phyloP scores from a whole-genome alignment of 1,140 invertebrate species.

The Camponotus vicinus region DNA sequence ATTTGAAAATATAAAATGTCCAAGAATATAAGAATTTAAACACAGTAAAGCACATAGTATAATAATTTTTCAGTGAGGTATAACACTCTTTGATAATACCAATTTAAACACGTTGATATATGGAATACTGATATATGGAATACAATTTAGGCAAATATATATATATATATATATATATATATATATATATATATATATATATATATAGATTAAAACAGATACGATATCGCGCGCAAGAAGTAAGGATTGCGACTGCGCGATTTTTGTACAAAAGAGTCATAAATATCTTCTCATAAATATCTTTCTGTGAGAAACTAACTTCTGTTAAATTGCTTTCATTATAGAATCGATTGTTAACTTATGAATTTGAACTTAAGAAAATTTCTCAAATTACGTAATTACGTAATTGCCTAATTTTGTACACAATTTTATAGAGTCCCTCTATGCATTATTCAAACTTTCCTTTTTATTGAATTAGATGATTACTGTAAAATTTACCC shows the following conservation, averaged over 20 bases:
- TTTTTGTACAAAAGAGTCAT: no score
- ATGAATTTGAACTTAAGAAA: background rate
- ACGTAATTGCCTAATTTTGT: background rate
- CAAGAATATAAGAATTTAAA: background rate
- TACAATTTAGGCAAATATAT: no score
- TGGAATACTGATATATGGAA: no score
- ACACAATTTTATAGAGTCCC: background rate
- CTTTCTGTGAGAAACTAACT: background rate
- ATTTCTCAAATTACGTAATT: background rate
- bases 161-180: no score
- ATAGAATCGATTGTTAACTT: background rate
- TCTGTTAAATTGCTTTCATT: background rate
- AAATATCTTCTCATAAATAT: background rate
- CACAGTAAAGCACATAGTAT: background rate
- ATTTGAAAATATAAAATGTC: background rate
- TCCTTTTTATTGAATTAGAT: background rate
- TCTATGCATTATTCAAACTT: background rate
- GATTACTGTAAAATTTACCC: background rate
- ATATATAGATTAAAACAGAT: background rate
- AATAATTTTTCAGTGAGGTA: background rate
- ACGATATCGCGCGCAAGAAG: background rate
- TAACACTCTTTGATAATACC: background rate
- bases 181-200: no score
- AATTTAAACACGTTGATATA: no score
- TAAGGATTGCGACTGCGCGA: background rate